Evolutionary conservation across 2,797 vertebrate species (phyloP), one percentile per base, ranked within the genome.

Genomic region (Sebastiscus tertius): DNA sequence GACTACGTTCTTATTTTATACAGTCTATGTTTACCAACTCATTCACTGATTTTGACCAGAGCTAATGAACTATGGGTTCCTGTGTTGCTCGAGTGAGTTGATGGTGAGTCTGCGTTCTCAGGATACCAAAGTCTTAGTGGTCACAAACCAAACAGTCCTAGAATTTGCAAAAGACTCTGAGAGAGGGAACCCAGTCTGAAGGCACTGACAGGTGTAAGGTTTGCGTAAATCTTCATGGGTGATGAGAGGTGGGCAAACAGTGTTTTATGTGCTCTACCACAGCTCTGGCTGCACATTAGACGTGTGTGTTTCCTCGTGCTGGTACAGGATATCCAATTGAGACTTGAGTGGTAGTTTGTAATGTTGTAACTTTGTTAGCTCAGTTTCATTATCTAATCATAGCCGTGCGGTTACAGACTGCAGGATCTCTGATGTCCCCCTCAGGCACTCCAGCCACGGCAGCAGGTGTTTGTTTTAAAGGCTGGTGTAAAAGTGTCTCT

Each of bases 391-490:
- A 82, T 88, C 87, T 73, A 84, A 84, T 90, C 75, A 34, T 58
- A 56, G 34, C 12, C 9, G 20, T 61, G 16, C 2, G 10, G 31
- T 54, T 36, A 58, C 74, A 75, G 42, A 58, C 81, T 81, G 61
- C 46, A 58, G 79, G 73, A 63, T 73, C 59, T 33, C 71, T 70
- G 56, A 64, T 67, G 36, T 78, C 67, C 42, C 14, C 46, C 75
- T 26, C 39, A 6, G 14, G 39, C 39, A 46, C 39, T 46, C 39
- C 39, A 46, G 39, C 69, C 69, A 2, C 42, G 18, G 75, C 80
- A 68, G 88, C 92, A 93, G 92, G 93, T 94, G 92, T 92, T 92
- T 89, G 83, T 89, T 93, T 93, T 91, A 89, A 89, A 92, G 83
- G 29, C 72, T n/a, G 75, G 27, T 71, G 77, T 91, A 87, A 93